phyloP scores from a whole-genome alignment of 2,888 invertebrate genomes.

The Lasioglossum villosulum region DNA sequence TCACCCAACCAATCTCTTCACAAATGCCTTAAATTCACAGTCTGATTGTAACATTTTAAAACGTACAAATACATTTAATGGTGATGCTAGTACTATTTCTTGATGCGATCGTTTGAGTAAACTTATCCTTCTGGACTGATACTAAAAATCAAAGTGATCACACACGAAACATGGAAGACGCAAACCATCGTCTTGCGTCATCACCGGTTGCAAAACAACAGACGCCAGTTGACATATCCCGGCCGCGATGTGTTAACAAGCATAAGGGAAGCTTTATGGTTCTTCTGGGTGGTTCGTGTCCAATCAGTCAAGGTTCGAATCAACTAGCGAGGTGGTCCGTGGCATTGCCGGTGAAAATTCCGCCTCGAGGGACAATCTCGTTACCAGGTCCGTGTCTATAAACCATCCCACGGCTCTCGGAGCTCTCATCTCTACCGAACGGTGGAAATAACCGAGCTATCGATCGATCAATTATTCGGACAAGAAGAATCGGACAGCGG shows the following conservation, averaged over 20 bases:
- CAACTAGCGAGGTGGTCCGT: background rate
- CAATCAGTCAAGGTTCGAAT: conserved; percentile 6
- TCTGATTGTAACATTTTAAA: too few relatives aligned
- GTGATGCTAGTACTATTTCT: too few relatives aligned
- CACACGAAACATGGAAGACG: background rate
- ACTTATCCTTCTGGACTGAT: too few relatives aligned
- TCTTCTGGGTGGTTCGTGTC: background rate
- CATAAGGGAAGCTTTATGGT: background rate
- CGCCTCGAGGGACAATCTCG: conserved; percentile 47
- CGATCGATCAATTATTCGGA: conserved; percentile 12
- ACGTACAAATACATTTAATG: too few relatives aligned
- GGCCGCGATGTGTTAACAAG: too few relatives aligned
- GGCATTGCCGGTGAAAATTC: conserved; percentile 33
- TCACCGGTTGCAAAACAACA: background rate
- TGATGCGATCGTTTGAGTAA: too few relatives aligned
- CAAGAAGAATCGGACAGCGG: conserved; percentile 49
- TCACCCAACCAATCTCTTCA: too few relatives aligned
- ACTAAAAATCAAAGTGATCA: background rate
- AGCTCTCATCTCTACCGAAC: conserved; percentile 5
- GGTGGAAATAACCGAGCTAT: conserved; percentile 26
- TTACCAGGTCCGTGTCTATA: conserved; percentile 38
- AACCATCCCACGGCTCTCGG: conserved; percentile 6
- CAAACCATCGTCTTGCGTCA: background rate
- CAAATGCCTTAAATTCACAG: too few relatives aligned
- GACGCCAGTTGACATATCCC: background rate